Conservation (phyloP, 2,113 vertebrate genomes). For the Oreochromis tanganicae region DNA sequence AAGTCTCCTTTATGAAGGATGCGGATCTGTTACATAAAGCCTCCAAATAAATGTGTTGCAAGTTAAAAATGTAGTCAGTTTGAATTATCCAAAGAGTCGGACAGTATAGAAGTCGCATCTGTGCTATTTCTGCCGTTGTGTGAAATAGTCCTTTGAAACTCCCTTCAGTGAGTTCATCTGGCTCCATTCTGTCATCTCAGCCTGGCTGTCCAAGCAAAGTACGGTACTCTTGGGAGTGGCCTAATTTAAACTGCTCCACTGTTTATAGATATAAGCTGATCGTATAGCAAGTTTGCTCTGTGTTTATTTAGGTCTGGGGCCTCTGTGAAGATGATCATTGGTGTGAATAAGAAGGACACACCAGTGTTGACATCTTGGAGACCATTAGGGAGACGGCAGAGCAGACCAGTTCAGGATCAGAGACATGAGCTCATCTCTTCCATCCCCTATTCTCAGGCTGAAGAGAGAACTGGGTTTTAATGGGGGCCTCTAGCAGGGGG, state of each 20-base stretch:
- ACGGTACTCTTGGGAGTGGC: constrained; percentile 25
- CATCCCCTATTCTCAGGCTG: neutral
- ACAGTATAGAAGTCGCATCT: neutral
- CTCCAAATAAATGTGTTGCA: neutral
- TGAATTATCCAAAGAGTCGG: neutral
- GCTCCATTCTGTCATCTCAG: constrained; percentile 62
- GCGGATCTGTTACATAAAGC: neutral
- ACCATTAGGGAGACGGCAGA: constrained; percentile 45
- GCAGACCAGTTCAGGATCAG: constrained; percentile 13
- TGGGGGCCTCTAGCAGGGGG: neutral
- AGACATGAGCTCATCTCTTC: constrained; percentile 56
- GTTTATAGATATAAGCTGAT: constrained; percentile 63
- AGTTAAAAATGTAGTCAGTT: neutral
- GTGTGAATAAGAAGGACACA: constrained; percentile 51
- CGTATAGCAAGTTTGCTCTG: constrained; percentile 47
- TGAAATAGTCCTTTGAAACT: constrained; percentile 32
- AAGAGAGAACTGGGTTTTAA: neutral
- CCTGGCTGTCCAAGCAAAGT: constrained; percentile 31
- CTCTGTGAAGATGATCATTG: constrained; percentile 54
- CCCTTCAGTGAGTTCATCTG: constrained; percentile 40
- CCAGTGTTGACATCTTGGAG: constrained; percentile 46
- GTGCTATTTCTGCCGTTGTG: constrained; percentile 6
- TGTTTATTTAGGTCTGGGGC: constrained; percentile 61
- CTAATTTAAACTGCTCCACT: constrained; percentile 45
- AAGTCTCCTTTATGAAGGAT: neutral